phyloP scores from a whole-genome alignment of 2,888 invertebrate species.

The Sialis lutaria region DNA sequence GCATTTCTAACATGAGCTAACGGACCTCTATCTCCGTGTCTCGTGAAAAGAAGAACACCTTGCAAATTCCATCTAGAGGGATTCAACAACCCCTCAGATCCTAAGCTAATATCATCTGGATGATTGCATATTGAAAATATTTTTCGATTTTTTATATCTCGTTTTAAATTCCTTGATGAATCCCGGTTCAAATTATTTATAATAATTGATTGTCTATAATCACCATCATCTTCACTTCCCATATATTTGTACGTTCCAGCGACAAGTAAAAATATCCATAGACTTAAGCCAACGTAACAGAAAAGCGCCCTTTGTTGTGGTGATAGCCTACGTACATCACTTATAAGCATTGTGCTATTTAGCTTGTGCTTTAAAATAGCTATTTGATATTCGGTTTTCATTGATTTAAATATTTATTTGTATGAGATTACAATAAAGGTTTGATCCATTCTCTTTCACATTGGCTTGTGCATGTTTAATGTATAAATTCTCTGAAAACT shows the following conservation, averaged over 20 bases:
- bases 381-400: too few species aligned
- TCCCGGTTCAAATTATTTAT: constrained; percentile 27
- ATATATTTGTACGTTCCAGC: constrained; percentile 71
- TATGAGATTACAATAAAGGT: too few species aligned
- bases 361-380: too few species aligned
- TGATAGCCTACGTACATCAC: constrained; percentile 20
- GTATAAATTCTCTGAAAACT: too few species aligned
- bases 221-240: constrained; percentile 26
- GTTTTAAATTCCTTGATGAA: constrained; percentile 33
- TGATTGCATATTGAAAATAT: constrained; percentile 56
- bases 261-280: constrained; percentile 66
- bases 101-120: constrained; percentile 45
- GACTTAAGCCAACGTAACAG: constrained; percentile 61
- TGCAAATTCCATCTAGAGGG: constrained; percentile 41
- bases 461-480: too few species aligned
- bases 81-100: constrained; percentile 43
- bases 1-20: constrained; percentile 67
- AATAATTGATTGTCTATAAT: constrained; percentile 23
- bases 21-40: constrained; percentile 84
- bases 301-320: constrained; percentile 63
- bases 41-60: constrained; percentile 55
- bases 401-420: too few species aligned
- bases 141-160: constrained; percentile 42
- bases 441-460: too few species aligned
- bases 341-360: background rate